Evolutionary conservation across 2,888 invertebrate species (phyloP).

Genomic region (Dolichopus griseipennis): DNA sequence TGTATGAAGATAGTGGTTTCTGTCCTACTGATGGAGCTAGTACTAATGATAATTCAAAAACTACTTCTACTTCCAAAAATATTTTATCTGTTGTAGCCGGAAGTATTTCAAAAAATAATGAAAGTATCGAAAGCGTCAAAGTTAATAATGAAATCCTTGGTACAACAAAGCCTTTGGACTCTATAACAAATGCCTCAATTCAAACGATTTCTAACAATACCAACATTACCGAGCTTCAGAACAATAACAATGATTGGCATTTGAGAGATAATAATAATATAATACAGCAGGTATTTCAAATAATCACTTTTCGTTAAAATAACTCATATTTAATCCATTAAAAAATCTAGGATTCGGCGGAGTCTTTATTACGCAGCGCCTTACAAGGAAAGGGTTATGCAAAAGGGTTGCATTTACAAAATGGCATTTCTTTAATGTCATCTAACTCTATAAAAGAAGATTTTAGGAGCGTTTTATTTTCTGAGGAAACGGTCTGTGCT

Average conservation of each 20-base stretch:
- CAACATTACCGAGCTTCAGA: constrained; percentile 51
- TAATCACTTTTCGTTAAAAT: background rate
- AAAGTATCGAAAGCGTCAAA: background rate
- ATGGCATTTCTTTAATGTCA: constrained; percentile 36
- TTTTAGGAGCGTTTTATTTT: constrained; percentile 50
- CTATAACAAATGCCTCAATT: background rate
- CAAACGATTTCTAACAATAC: constrained; percentile 29
- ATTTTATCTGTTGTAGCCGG: background rate
- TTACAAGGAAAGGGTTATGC: constrained; percentile 65
- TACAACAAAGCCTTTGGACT: background rate
- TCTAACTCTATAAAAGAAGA: constrained; percentile 49
- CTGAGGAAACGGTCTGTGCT: constrained; percentile 42
- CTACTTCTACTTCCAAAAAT: background rate
- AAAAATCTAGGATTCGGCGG: constrained; percentile 45
- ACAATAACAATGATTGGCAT: constrained; percentile 78
- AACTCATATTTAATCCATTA: too few relatives aligned
- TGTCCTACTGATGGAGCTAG: constrained; percentile 53
- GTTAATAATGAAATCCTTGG: background rate
- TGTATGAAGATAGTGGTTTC: constrained; percentile 69
- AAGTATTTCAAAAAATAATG: background rate
- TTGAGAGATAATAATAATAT: constrained; percentile 66
- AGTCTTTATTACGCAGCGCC: constrained; percentile 71
- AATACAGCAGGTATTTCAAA: constrained; percentile 39
- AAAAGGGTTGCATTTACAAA: constrained; percentile 41
- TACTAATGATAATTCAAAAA: background rate